Conservation (phyloP, 2,888 invertebrate species). For the Tiphia femorata region DNA sequence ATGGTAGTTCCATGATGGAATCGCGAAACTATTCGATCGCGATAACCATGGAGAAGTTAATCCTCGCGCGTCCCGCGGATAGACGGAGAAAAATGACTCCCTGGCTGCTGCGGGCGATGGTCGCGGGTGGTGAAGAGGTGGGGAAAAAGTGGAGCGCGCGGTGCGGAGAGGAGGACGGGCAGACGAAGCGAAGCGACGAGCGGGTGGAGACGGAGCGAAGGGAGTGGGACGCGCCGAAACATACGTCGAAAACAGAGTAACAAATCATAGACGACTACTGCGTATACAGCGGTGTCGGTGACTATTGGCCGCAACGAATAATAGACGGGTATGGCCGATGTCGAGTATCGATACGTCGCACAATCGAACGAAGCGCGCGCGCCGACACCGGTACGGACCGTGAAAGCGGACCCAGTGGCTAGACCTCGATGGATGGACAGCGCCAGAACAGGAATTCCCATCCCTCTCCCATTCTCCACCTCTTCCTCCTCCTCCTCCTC, state of each 20-base stretch:
- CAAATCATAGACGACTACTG: constrained; percentile 61
- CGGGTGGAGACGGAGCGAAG: constrained; percentile 6
- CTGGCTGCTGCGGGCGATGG: too few species aligned
- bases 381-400: constrained; percentile 57
- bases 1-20: too few species aligned
- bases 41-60: too few species aligned
- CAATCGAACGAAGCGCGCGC: constrained; percentile 61
- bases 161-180: constrained; percentile 5
- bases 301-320: constrained; percentile 62
- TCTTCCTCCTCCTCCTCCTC: background rate
- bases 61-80: too few species aligned
- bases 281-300: constrained; percentile 37
- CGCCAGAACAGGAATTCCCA: constrained; percentile 44
- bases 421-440: constrained; percentile 42
- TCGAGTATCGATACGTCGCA: constrained; percentile 59
- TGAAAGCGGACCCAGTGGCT: constrained; percentile 51
- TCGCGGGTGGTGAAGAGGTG: too few species aligned
- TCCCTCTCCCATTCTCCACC: constrained; percentile 27
- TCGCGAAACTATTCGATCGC: too few species aligned
- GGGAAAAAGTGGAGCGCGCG: background rate
- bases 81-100: too few species aligned
- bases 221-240: constrained; percentile 33
- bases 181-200: too few species aligned
- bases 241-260: constrained; percentile 58
- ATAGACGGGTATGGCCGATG: constrained; percentile 59